Conservation (phyloP, 1,140 invertebrate species). For the Aphelinus atriplicis region DNA sequence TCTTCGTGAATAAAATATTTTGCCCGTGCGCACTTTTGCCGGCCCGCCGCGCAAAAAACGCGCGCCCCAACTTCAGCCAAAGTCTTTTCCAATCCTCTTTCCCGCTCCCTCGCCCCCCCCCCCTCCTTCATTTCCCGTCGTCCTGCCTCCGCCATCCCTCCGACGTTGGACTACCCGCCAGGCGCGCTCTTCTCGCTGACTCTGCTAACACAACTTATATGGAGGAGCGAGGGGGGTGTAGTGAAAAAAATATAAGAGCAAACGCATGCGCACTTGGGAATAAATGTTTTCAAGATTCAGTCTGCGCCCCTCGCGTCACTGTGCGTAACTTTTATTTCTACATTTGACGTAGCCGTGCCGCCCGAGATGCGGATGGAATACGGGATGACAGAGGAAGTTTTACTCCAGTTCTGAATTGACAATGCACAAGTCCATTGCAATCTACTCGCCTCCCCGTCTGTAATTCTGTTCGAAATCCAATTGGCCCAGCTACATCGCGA, state of each 20-base stretch:
- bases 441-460: too few species aligned
- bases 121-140: not conserved
- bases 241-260: not conserved
- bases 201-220: constrained; percentile 8
- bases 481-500: too few species aligned
- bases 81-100: constrained; percentile 20
- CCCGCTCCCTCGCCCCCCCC: not conserved
- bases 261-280: not conserved
- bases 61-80: constrained; percentile 6
- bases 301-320: not conserved
- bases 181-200: not conserved
- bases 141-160: not conserved
- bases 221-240: not conserved
- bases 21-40: not conserved
- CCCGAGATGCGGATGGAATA: too few species aligned
- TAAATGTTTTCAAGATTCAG: constrained; percentile 10
- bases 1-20: constrained; percentile 34
- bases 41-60: not conserved
- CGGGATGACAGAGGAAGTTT: too few species aligned
- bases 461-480: too few species aligned
- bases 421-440: too few species aligned
- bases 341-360: too few species aligned
- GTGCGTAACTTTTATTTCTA: too few species aligned
- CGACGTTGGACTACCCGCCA: not conserved
- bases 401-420: too few species aligned